phyloP scores from a whole-genome alignment of 2,888 invertebrate species.

The Zhengitettix transpicula region DNA sequence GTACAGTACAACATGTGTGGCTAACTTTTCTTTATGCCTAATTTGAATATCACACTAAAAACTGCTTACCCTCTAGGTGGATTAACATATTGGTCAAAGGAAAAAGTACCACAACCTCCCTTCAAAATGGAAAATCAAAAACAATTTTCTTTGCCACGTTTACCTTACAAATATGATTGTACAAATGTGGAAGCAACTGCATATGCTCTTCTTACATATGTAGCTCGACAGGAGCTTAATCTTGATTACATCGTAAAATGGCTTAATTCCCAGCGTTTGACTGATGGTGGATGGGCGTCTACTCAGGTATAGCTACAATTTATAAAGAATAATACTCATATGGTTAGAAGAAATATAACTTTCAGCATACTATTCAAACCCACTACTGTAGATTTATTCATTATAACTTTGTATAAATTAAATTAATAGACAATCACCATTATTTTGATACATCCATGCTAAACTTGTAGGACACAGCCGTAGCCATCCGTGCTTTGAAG shows the following conservation, averaged over 20 bases:
- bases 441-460: conserved; percentile 10
- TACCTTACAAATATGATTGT: conserved; percentile 77
- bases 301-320: conserved; percentile 42
- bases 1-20: conserved; percentile 20
- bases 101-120: conserved; percentile 61
- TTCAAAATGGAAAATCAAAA: conserved; percentile 81
- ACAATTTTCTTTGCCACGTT: conserved; percentile 71
- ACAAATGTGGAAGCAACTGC: conserved; percentile 87
- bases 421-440: too few species aligned
- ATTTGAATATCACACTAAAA: background rate
- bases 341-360: too few species aligned
- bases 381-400: background rate
- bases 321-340: background rate
- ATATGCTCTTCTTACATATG: conserved; percentile 77
- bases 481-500: conserved; percentile 74
- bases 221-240: conserved; percentile 63
- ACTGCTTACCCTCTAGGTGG: conserved; percentile 36
- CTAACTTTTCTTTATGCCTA: background rate
- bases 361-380: too few species aligned
- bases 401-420: background rate
- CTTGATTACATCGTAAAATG: conserved; percentile 79
- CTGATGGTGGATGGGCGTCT: conserved; percentile 78
- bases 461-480: conserved; percentile 55
- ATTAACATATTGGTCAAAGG: conserved; percentile 71
- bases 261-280: conserved; percentile 73